Evolutionary conservation across 2,797 vertebrate species (phyloP).

Genomic region (Scyliorhinus canicula): DNA sequence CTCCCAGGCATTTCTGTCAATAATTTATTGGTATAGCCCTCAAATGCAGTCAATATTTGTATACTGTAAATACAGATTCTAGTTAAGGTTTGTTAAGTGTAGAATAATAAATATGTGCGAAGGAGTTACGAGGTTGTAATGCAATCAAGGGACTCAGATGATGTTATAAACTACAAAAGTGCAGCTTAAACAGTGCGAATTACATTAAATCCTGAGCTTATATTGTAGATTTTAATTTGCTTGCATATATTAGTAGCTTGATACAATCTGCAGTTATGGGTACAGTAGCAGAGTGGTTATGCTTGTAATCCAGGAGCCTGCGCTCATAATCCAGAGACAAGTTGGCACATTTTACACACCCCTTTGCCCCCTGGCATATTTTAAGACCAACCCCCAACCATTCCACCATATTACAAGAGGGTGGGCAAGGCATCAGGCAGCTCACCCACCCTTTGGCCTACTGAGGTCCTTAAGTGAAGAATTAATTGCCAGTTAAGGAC

Average conservation of each 20-base stretch:
- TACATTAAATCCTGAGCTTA: not conserved
- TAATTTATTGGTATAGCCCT: slow-evolving; percentile 35
- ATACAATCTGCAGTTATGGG: not conserved
- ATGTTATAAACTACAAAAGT: slow-evolving; percentile 13
- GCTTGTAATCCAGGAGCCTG: not conserved
- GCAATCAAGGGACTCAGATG: slow-evolving; percentile 27
- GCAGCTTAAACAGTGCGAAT: not conserved
- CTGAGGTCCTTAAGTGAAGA: too few species aligned
- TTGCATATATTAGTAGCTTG: not conserved
- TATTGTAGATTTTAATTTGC: not conserved
- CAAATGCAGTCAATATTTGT: slow-evolving; percentile 37
- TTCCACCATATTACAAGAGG: too few species aligned
- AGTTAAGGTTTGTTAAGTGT: slow-evolving; percentile 37
- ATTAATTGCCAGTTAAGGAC: too few species aligned
- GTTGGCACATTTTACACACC: not conserved
- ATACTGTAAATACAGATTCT: slow-evolving; percentile 36
- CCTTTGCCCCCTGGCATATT: too few species aligned
- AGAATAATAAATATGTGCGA: slow-evolving; percentile 34
- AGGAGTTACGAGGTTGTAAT: slow-evolving; percentile 36
- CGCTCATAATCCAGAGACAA: not conserved
- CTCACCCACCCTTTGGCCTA: too few species aligned
- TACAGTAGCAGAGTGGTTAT: not conserved
- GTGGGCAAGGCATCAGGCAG: too few species aligned
- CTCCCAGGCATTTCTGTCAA: slow-evolving; percentile 36
- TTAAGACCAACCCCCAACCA: too few species aligned